These are phyloP conservation scores for Antennarius maculatus DNA, from an alignment of 2,797 vertebrate species.

Conservation along the genomic window DNA sequence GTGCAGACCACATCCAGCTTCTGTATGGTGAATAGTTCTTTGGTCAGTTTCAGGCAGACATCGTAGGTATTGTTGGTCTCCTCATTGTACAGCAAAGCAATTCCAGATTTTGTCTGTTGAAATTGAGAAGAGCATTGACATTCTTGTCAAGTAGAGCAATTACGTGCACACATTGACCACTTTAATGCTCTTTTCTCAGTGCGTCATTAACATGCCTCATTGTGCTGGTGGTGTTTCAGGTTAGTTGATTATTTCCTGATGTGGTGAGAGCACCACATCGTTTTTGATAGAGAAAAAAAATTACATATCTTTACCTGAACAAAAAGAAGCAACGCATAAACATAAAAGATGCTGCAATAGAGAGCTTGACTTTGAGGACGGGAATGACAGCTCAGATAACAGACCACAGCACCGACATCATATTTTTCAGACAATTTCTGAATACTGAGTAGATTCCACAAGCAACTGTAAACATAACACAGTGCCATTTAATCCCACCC, in stretches of 20 bases:
- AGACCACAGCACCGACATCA: constrained; percentile 3
- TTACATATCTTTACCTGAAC: not conserved
- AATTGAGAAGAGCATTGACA: constrained; percentile 65
- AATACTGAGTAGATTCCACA: not conserved
- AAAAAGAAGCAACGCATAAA: constrained; percentile 22
- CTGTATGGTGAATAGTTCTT: constrained; percentile 90
- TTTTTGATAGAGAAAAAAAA: constrained; percentile 23
- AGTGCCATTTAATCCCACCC: not conserved
- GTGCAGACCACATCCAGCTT: constrained; percentile 92
- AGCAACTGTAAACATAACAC: constrained; percentile 12
- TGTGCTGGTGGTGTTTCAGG: constrained; percentile 27
- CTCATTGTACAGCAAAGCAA: constrained; percentile 88
- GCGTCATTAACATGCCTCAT: constrained; percentile 39
- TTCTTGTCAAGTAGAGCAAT: constrained; percentile 55
- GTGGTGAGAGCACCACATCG: constrained; percentile 27
- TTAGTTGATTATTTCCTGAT: constrained; percentile 53
- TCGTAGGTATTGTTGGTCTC: constrained; percentile 88
- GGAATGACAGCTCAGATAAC: constrained; percentile 12
- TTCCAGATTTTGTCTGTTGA: constrained; percentile 89
- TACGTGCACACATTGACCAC: constrained; percentile 59
- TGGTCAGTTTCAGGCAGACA: constrained; percentile 89
- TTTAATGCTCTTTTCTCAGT: constrained; percentile 58
- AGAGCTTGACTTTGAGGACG: constrained; percentile 10
- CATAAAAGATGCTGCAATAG: not conserved
- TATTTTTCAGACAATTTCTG: not conserved